phyloP scores from a whole-genome alignment of 2,113 vertebrate species.

The Cardinalis cardinalis region DNA sequence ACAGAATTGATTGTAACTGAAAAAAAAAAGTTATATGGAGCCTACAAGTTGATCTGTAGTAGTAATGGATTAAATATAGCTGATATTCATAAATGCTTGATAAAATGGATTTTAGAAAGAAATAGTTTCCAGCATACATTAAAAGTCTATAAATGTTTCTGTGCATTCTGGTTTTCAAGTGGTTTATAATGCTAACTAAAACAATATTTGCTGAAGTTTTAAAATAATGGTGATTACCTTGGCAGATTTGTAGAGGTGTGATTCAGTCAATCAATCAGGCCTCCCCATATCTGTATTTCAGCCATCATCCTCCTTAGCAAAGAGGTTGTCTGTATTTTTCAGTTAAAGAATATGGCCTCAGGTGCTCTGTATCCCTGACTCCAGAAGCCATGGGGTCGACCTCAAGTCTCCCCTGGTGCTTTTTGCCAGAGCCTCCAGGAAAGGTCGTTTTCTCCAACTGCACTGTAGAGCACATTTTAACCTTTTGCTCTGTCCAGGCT shows the following conservation, averaged over 20 bases:
- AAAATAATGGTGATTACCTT: neutral
- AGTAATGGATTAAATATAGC: neutral
- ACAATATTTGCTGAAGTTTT: neutral
- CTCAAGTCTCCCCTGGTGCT: accelerated
- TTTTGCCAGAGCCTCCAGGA: neutral
- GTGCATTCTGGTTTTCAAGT: neutral
- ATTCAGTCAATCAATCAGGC: neutral
- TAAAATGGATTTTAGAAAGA: neutral
- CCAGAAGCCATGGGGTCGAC: accelerated
- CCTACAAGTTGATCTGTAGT: neutral
- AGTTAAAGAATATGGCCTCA: neutral
- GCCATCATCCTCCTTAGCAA: neutral
- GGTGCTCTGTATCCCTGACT: neutral
- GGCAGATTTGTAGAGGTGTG: neutral
- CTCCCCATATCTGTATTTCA: neutral
- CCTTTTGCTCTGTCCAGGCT: neutral
- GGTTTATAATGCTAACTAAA: neutral
- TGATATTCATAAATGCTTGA: neutral
- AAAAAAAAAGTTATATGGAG: neutral
- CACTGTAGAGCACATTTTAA: neutral
- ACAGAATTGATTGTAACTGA: neutral
- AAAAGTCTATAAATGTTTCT: neutral
- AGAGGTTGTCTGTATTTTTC: neutral
- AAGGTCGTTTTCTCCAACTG: neutral
- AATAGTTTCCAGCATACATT: neutral